A percentile compares a stretch with the other conserved stretches of the same genome.
Conservation (phyloP, 1,140 invertebrate genomes). For the Drosophila nasuta region DNA sequence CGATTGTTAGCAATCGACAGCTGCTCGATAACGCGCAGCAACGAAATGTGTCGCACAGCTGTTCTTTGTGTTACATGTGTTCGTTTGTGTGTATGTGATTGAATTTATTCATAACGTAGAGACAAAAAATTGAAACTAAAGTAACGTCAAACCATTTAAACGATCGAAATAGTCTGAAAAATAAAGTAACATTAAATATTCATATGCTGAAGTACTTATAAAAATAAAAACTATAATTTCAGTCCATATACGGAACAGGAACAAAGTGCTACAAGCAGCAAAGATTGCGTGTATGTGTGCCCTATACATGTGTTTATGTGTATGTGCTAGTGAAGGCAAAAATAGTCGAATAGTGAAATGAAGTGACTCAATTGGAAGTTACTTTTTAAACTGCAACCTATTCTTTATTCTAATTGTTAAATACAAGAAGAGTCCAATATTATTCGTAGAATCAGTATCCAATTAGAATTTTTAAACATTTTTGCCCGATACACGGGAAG, state of each 20-base stretch:
- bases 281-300: slow-evolving; percentile 22
- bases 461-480: background rate
- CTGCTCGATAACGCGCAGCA: too few relatives aligned
- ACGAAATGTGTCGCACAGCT: slow-evolving; percentile 47
- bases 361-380: background rate
- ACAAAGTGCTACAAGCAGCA: slow-evolving; percentile 37
- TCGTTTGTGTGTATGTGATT: slow-evolving; percentile 31
- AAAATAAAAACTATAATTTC: slow-evolving; percentile 14
- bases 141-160: background rate
- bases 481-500: background rate
- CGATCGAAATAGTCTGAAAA: background rate
- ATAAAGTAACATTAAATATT: slow-evolving; percentile 49
- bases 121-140: slow-evolving; percentile 33
- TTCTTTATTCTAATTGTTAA: background rate
- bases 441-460: background rate
- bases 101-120: slow-evolving; percentile 68
- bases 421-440: background rate
- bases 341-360: background rate
- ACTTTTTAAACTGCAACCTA: background rate
- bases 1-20: slow-evolving; percentile 29
- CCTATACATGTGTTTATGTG: slow-evolving; percentile 10
- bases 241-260: slow-evolving; percentile 26
- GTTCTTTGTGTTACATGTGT: slow-evolving; percentile 46
- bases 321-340: slow-evolving; percentile 38
- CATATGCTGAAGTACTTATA: slow-evolving; percentile 18